phyloP scores from a whole-genome alignment of 1,140 invertebrate genomes.

The Caerostris extrusa region DNA sequence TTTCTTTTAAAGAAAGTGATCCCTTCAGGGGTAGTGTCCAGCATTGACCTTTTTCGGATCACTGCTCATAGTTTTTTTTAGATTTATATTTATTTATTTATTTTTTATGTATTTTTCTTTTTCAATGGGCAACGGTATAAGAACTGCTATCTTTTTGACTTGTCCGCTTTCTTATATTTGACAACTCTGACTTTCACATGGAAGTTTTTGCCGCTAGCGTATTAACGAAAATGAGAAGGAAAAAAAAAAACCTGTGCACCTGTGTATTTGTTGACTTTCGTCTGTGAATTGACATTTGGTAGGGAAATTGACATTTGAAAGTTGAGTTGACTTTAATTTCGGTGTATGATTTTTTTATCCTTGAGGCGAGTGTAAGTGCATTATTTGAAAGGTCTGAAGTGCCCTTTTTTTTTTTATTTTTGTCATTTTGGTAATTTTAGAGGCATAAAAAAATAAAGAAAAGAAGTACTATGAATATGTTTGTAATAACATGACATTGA shows the following conservation, averaged over 20 bases:
- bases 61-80: neutral
- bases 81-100: too few relatives aligned
- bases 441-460: neutral
- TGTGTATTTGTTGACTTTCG: conserved; percentile 3
- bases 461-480: neutral
- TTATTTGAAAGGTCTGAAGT: neutral
- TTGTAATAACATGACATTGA: neutral
- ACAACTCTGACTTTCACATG: neutral
- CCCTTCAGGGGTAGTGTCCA: conserved; percentile 31
- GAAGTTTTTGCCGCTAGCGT: neutral
- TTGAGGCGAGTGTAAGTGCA: neutral
- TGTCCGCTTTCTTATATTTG: neutral
- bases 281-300: neutral
- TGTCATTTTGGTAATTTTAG: neutral
- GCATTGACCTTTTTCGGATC: conserved; percentile 28
- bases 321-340: neutral
- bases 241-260: neutral
- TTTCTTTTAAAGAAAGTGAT: neutral
- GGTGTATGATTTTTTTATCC: neutral
- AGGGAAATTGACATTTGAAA: neutral
- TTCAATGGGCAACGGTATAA: neutral
- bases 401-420: neutral
- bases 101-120: neutral
- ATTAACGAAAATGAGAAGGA: conserved; percentile 7
- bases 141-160: neutral